Evolutionary conservation across 2,797 vertebrate genomes (phyloP).

Genomic region (Allobates femoralis): DNA sequence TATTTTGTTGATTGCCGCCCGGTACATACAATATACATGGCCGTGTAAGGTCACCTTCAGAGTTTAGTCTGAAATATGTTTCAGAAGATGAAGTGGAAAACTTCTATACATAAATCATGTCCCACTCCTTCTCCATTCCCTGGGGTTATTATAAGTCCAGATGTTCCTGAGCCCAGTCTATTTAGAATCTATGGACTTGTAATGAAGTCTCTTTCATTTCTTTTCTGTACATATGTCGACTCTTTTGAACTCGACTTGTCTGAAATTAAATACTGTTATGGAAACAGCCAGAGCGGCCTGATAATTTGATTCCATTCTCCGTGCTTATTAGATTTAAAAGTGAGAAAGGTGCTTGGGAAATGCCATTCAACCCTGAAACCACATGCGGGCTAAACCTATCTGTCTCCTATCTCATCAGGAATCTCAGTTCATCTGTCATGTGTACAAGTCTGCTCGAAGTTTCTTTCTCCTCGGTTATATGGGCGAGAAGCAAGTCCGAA

Average conservation of each 20-base stretch:
- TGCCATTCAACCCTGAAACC: slow-evolving; percentile 24
- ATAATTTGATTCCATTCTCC: slow-evolving; percentile 29
- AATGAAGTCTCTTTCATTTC: background rate
- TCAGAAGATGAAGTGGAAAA: background rate
- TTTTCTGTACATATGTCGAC: slow-evolving; percentile 35
- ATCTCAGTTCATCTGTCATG: slow-evolving; percentile 42
- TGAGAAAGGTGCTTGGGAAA: slow-evolving; percentile 32
- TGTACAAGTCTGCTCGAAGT: background rate
- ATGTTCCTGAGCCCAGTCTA: slow-evolving; percentile 32
- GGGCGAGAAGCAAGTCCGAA: background rate
- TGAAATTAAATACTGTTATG: slow-evolving; percentile 48
- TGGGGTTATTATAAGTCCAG: slow-evolving; percentile 14
- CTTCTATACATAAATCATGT: background rate
- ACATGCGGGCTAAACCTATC: slow-evolving; percentile 31
- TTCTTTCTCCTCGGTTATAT: slow-evolving; percentile 3
- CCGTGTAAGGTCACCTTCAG: too few relatives aligned
- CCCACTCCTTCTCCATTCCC: slow-evolving; percentile 23
- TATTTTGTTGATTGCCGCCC: too few relatives aligned
- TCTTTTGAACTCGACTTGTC: slow-evolving; percentile 43
- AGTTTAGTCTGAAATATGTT: background rate
- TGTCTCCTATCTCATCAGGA: background rate
- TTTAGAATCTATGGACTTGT: background rate
- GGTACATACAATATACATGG: too few relatives aligned
- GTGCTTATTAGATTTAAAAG: slow-evolving; percentile 41
- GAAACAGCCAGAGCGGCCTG: slow-evolving; percentile 13